These are phyloP conservation scores for Heliocidaris tuberculata DNA, from an alignment of 35 echinoderm and acorn worm genomes.

Conservation along the genomic window DNA sequence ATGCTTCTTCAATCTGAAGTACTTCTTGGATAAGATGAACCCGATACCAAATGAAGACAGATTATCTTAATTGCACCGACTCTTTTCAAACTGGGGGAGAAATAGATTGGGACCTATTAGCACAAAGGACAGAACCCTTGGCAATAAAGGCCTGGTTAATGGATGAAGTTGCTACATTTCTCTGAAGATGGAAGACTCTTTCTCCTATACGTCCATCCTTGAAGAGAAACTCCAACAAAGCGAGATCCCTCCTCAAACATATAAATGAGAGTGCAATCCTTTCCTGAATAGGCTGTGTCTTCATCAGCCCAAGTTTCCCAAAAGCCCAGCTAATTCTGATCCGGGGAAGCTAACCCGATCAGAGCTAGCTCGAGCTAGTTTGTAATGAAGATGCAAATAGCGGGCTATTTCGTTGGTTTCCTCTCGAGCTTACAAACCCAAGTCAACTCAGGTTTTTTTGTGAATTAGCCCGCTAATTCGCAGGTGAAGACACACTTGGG, in stretches of 20 bases:
- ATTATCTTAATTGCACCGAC: neutral
- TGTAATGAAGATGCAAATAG: no score
- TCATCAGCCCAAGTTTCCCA: no score
- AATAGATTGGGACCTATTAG: neutral
- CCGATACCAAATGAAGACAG: neutral
- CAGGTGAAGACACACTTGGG: no score
- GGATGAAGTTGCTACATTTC: neutral
- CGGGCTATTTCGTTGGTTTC: no score
- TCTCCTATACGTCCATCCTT: neutral
- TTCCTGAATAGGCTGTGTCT: no score
- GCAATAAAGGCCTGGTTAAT: neutral
- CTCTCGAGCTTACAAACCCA: no score
- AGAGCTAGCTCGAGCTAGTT: no score
- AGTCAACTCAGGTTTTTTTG: no score
- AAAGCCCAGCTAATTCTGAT: no score
- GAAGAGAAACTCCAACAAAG: neutral
- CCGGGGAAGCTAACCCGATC: no score
- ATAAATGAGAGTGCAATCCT: neutral
- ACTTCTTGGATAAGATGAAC: neutral
- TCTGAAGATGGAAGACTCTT: neutral
- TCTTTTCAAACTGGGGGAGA: neutral
- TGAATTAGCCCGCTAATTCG: no score
- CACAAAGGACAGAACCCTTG: neutral
- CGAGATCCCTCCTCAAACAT: neutral
- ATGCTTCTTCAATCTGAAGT: neutral